Evolutionary conservation across 2,113 vertebrate genomes (phyloP), one percentile per base, ranked within the genome.

Genomic region (Corapipo altera): DNA sequence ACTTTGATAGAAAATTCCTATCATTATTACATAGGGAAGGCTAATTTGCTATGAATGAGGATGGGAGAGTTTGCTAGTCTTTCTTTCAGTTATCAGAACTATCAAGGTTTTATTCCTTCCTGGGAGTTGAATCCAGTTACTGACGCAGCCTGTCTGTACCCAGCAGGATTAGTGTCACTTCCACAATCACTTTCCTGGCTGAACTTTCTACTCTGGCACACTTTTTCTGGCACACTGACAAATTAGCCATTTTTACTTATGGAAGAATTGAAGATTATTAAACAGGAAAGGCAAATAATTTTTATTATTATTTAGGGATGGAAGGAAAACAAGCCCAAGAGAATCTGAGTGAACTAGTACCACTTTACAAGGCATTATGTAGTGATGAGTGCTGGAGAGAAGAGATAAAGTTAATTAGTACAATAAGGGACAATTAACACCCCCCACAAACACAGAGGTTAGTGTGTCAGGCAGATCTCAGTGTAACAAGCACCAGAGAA

Each of bases 361-460:
- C 33, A 32, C 39, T 91, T 93, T 77, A 44, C 71, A 81, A 51
- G 39, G 35, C 35, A 51, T 77, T 75, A 44, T 81, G 52, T 78
- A 72, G 80, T 61, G 39, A 64, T 75, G 69, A 92, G 44, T 75
- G 41, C 75, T 90, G 72, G 78, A 83, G 85, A 93, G 32, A 62
- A 90, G 88, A 90, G 49, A 85, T 79, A 65, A 49, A 82, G 35
- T 93, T 94, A 91, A 86, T 83, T 80, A 75, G 15, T 84, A 43
- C 41, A 51, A 46, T 35, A 52, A 71, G 30, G 30, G 24, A 35
- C 58, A 86, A 59, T 93, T 74, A 88, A 74, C 52, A 77, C 13
- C 17, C 12, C 33, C 15, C 8, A 17, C 69, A 84, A 52, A 44
- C 19, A 59, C 43, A 72, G 70, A 54, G 74, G 26, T 91, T 65